Conservation (phyloP, 1,140 invertebrate species). For the Drosophila fuyamai region DNA sequence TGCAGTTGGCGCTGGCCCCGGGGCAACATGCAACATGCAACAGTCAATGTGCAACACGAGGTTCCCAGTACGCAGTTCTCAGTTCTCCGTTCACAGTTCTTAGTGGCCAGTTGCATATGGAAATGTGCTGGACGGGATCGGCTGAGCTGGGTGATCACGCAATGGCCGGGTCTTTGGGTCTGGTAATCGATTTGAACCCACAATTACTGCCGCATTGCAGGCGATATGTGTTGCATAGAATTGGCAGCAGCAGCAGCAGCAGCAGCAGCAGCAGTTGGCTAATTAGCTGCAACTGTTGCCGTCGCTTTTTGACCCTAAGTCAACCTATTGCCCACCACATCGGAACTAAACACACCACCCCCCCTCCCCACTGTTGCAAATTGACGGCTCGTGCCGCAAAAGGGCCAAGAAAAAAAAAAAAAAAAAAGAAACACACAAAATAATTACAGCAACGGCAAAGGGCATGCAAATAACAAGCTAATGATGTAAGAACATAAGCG, state of each 20-base stretch:
- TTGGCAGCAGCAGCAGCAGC: slow-evolving; percentile 54
- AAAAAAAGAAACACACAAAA: slow-evolving; percentile 16
- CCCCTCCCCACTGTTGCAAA: slow-evolving; percentile 30
- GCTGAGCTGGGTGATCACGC: slow-evolving; percentile 47
- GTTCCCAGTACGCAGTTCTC: not conserved
- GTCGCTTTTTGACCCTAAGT: slow-evolving; percentile 31
- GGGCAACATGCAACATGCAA: slow-evolving; percentile 59
- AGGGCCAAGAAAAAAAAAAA: slow-evolving; percentile 63
- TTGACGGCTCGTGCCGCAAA: slow-evolving; percentile 74
- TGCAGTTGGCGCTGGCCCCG: slow-evolving; percentile 60
- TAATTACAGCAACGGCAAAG: slow-evolving; percentile 6
- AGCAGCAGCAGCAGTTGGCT: slow-evolving; percentile 70
- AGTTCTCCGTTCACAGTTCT: too few relatives aligned
- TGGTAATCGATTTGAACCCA: slow-evolving; percentile 77
- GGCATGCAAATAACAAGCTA: slow-evolving; percentile 82
- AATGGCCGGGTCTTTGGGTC: slow-evolving; percentile 39
- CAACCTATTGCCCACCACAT: not conserved
- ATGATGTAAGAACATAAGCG: slow-evolving; percentile 79
- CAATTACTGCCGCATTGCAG: slow-evolving; percentile 58
- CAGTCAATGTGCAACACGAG: slow-evolving; percentile 34
- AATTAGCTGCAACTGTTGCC: slow-evolving; percentile 80
- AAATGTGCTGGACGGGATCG: slow-evolving; percentile 12
- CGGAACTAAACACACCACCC: too few relatives aligned
- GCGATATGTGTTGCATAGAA: slow-evolving; percentile 47
- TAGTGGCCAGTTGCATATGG: slow-evolving; percentile 5